phyloP scores from a whole-genome alignment of 2,113 vertebrate genomes.

The Lates calcarifer region DNA sequence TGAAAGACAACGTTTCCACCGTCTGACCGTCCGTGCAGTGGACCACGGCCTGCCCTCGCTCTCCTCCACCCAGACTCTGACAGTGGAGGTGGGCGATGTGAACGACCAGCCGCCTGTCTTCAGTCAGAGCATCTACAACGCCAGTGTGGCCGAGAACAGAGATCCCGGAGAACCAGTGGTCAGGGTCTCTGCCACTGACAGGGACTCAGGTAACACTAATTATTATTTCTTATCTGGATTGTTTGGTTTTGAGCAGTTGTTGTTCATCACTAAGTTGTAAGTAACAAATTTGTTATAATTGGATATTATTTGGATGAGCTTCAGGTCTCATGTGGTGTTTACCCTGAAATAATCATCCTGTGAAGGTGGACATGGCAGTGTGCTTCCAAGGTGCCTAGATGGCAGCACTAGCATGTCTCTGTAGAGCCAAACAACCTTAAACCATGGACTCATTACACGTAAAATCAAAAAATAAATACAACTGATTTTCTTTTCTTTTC shows the following conservation, averaged over 20 bases:
- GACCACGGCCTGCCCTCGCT: conserved; percentile 87
- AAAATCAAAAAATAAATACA: no score
- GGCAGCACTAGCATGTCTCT: conserved; percentile 71
- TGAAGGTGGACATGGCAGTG: conserved; percentile 14
- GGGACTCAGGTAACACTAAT: conserved; percentile 88
- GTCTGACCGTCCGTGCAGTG: conserved; percentile 84
- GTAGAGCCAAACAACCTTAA: not conserved
- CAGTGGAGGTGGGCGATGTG: conserved; percentile 87
- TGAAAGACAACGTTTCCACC: conserved; percentile 83
- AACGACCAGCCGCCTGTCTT: conserved; percentile 90
- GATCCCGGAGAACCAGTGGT: conserved; percentile 85
- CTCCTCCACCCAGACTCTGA: conserved; percentile 89
- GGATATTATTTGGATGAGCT: not conserved
- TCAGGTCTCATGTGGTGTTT: not conserved
- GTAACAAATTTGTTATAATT: not conserved
- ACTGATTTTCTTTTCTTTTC: not conserved
- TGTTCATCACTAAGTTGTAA: no score
- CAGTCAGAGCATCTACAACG: conserved; percentile 83
- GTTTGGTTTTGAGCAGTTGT: not conserved
- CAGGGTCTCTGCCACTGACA: conserved; percentile 87
- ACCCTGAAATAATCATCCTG: not conserved
- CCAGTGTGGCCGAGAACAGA: conserved; percentile 88
- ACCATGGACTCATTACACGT: not conserved
- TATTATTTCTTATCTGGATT: not conserved
- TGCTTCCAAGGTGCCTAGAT: conserved; percentile 61